phyloP scores from a whole-genome alignment of 1,140 invertebrate genomes.

The Caenorhabditis tropicalis region DNA sequence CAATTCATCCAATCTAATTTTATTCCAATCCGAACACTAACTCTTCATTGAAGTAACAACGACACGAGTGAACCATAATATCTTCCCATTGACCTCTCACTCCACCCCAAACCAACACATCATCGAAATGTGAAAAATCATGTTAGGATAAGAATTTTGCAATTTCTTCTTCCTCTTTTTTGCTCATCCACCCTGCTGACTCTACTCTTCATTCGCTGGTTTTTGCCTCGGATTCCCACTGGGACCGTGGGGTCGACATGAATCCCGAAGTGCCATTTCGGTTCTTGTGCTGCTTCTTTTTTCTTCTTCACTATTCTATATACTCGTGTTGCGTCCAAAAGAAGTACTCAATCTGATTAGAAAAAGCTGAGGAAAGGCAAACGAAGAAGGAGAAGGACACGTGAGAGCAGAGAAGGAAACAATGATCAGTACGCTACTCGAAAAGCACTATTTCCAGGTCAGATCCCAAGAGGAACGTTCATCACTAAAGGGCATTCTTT shows the following conservation, averaged over 20 bases:
- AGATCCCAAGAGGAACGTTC: slow-evolving; percentile 42
- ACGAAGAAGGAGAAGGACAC: background rate
- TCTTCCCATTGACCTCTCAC: background rate
- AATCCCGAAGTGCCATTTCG: slow-evolving; percentile 26
- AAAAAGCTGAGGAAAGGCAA: background rate
- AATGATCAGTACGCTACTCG: slow-evolving; percentile 39
- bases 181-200: background rate
- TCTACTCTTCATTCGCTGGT: background rate
- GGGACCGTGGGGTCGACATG: slow-evolving; percentile 35
- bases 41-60: too few relatives aligned
- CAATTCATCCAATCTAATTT: too few relatives aligned
- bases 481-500: slow-evolving; percentile 13
- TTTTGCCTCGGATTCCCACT: slow-evolving; percentile 17
- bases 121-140: slow-evolving; percentile 7
- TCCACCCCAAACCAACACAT: background rate
- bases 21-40: too few relatives aligned
- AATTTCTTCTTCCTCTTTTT: background rate
- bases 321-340: background rate
- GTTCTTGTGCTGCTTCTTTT: background rate
- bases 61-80: too few relatives aligned
- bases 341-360: slow-evolving; percentile 43
- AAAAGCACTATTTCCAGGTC: slow-evolving; percentile 43
- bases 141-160: background rate
- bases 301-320: background rate
- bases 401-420: background rate